phyloP scores from a whole-genome alignment of 2,113 vertebrate genomes.

The Anseranas semipalmata region DNA sequence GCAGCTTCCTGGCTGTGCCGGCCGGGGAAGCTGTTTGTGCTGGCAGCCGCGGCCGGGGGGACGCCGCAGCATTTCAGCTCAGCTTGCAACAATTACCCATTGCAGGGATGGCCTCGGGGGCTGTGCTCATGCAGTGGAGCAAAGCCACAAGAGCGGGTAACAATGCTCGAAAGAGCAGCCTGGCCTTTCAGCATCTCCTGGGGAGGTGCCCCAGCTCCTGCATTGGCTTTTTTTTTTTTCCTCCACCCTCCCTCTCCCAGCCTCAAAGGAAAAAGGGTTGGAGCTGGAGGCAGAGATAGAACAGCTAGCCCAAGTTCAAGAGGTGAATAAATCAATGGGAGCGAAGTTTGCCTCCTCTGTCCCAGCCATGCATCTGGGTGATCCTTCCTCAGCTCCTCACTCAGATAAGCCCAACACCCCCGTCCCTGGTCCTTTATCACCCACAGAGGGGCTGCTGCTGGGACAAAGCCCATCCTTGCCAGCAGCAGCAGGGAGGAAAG shows the following conservation, averaged over 20 bases:
- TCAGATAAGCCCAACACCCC: accelerated
- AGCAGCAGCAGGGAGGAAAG: neutral
- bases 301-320: neutral
- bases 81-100: neutral
- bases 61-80: neutral
- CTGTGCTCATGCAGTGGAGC: accelerated
- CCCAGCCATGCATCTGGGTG: neutral
- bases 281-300: neutral
- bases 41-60: neutral
- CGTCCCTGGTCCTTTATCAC: neutral
- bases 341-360: neutral
- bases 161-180: neutral
- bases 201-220: neutral
- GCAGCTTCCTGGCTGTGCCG: neutral
- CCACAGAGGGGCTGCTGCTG: neutral
- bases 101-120: neutral
- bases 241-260: neutral
- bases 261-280: neutral
- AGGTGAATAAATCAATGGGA: neutral
- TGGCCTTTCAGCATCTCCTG: neutral
- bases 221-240: neutral
- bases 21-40: neutral
- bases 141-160: neutral
- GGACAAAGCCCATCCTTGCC: neutral
- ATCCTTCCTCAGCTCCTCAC: neutral